phyloP scores from a whole-genome alignment of 2,113 vertebrate genomes.

The Takifugu flavidus region DNA sequence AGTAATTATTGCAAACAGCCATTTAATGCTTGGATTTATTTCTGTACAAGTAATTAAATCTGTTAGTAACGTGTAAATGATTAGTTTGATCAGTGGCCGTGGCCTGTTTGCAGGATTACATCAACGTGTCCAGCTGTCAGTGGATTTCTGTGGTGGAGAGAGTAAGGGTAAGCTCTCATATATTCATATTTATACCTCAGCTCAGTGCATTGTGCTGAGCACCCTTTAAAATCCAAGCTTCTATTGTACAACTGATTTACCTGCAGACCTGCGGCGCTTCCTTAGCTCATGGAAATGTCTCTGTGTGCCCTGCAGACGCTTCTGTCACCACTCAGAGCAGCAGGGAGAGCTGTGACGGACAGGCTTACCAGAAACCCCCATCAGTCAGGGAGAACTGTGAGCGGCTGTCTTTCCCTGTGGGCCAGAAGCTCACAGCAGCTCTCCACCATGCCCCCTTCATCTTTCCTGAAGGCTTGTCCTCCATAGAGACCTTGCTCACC shows the following conservation, averaged over 20 bases:
- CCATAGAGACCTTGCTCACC: slow-evolving; percentile 98
- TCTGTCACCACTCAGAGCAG: slow-evolving; percentile 75
- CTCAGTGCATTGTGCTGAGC: no score
- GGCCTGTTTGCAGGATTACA: no score
- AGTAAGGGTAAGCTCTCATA: no score
- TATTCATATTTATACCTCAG: no score
- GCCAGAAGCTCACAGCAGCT: slow-evolving; percentile 89
- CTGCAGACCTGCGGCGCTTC: no score
- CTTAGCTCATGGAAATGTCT: slow-evolving; percentile 10
- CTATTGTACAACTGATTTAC: no score
- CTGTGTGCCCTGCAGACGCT: slow-evolving; percentile 73
- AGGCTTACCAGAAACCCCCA: slow-evolving; percentile 63
- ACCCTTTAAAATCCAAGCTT: no score
- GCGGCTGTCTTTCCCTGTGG: slow-evolving; percentile 85
- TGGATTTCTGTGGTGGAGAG: no score
- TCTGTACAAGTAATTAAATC: slow-evolving; percentile 29
- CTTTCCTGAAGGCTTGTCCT: slow-evolving; percentile 97
- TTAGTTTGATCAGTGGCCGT: not conserved
- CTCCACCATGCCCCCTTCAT: slow-evolving; percentile 91
- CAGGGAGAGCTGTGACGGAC: slow-evolving; percentile 83
- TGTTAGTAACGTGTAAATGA: slow-evolving; percentile 15
- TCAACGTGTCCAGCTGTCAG: no score
- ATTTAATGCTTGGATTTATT: slow-evolving; percentile 35
- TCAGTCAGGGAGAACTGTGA: slow-evolving; percentile 87
- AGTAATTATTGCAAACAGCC: slow-evolving; percentile 51